Evolutionary conservation across 2,888 invertebrate species (phyloP), one percentile per base, ranked within the genome.

Genomic region (Actias luna): DNA sequence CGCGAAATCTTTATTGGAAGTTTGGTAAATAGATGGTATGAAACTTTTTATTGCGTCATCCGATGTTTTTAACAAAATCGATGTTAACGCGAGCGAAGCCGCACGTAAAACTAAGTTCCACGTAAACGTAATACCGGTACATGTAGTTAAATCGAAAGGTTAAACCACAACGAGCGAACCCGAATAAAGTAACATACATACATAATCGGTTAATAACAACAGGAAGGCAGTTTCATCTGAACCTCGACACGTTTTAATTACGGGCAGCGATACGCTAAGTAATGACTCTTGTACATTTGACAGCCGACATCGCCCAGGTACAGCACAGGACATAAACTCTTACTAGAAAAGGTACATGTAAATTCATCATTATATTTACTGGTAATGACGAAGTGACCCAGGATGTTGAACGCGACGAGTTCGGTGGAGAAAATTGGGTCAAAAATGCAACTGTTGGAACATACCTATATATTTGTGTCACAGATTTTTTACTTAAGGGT

Each of bases 281-380:
- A 91, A 91, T 90, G 91, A 89, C 92, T 91, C 90, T 90, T 90
- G 91, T 92, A 88, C 87, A 86, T 85, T 85, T 88, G 91, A 90
- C 91, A 84, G 88, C 78, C 77, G 67, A 69, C 77, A 76, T 74
- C 80, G 77, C 85, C 80, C 90, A 90, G 90, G 90, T 91, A 83
- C 80, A 68, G 68, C 67, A 60, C 16, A 27, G 52, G 61, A 46
- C 42, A 61, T 39, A 57, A 59, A 50, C 12, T 46, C 46, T 12
- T 50, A 4, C 46, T 50, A 14, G 46, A 50, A 50, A 50, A 10
- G 46, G 25, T 50, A 25, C 22, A 3, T 25, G n/a, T 12, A 25
- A 25, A 50, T 50, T 50, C 25, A 22, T 5, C 0, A 50, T 50
- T 25, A 12, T 8, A 12, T 50, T 25, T 50, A n/a, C n/a, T n/a